Base-by-base conservation (phyloP, 2,888 invertebrate genomes). In the Pristionchus maxplancki region DNA sequence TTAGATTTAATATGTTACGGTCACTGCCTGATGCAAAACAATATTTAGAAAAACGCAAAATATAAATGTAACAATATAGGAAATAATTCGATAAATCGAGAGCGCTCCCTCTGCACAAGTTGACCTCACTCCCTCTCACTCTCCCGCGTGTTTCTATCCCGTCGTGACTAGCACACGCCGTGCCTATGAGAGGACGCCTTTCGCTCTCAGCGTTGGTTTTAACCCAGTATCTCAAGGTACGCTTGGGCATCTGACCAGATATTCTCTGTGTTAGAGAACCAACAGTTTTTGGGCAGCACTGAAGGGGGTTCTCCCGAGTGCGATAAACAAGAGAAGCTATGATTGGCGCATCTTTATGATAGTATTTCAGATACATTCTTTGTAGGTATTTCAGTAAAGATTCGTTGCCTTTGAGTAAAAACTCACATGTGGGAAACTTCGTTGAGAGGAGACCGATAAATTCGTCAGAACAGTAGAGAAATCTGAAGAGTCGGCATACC, bases 161-260 rank as follows among this genome's bases (percentile, higher is more conserved):
- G 78, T 24, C 78, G 40, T 28, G 78, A 13, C n/a, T 28, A 78
- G 44, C n/a, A 4, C 24, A 40, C n/a, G 11, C 48, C 11, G 28
- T 13, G 40, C 44, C 44, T 78, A 78, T 20, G 44, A 78, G 78
- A 48, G 78, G 34, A 1, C 28, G 24, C 44, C 48, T 44, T 48
- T 78, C 78, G 48, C 78, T 48, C 28, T 44, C 78, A 17, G n/a
- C 24, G 24, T 78, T 8, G 78, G 78, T 78, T 78, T 78, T 78
- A 78, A 78, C 78, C 78, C 44, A 78, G 48, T 78, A 78, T 78
- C 78, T 78, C 78, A 78, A 78, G 78, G 78, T 78, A 78, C 78
- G 78, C 78, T 78, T 78, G 78, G 78, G 78, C 78, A 15, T 78
- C 78, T 78, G 78, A 78, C 78, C 78, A 48, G 78, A 67, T 78